Evolutionary conservation across 1,140 invertebrate genomes (phyloP), one percentile per base, ranked within the genome.

Genomic region (Drosophila pachea): DNA sequence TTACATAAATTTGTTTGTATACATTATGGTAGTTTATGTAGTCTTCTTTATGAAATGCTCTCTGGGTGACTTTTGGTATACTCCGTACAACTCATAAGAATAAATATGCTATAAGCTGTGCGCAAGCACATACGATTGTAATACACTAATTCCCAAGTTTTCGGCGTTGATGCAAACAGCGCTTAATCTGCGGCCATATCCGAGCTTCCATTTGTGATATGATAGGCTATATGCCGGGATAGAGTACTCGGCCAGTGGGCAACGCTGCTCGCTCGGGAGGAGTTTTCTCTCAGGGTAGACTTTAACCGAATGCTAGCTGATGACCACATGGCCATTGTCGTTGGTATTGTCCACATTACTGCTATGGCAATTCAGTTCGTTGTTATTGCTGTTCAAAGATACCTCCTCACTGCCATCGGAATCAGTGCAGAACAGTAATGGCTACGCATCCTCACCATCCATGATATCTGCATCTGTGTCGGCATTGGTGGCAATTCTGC

Each of bases 371-470:
- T 63, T 71, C 16, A 69, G 54, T 56, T 86, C 75, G 31, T 86
- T 86, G 66, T 81, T 76, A 54, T 87, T 87, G 61, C 74, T 87
- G 64, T 36, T 87, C 7, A 76, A 77, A 76, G 78, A 77, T 74
- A 84, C 68, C 63, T 83, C 79, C 62, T 86, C 76, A 72, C 78
- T 78, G 50, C 72, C 86, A 62, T 88, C 87, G 63, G 79, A 87
- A 76, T 88, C 87, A 82, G 76, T 82, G 70, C 73, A 84, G 73
- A 73, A 74, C 74, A 88, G 87, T 88, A 88, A 84, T 88, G 87
- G 87, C 87, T 88, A 88, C 83, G 87, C 87, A 48, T 88, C 86
- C 59, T 78, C 87, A 45, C 79, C 87, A 12, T 87, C 86, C 65
- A 81, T 59, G 29, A 72, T 63, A 14, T 86, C 87, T 5, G 49